Base-by-base conservation (phyloP, 2,113 vertebrate genomes). In the Lophura nycthemera region DNA sequence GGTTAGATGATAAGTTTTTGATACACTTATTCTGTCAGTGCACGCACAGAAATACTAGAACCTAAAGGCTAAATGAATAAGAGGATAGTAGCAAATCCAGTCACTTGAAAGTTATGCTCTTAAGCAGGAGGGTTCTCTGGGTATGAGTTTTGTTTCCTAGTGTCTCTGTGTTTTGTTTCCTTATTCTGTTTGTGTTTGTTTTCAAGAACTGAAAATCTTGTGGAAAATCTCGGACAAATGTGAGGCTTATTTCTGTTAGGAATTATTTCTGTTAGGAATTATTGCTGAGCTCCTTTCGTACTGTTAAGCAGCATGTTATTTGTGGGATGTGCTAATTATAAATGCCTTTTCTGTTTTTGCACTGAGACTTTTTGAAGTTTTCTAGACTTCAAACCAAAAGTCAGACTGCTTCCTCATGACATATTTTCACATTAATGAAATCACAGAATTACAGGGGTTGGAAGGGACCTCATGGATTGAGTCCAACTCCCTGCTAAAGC, bases 211-310 rank as follows among this genome's bases (percentile, higher is more conserved):
- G 47, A 64, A 80, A 83, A 67, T 86, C n/a, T 77, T 76, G 25
- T 50, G 57, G 50, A 38, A 38, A 38, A 38, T 38, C 38, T 69
- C 76, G 50, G 47, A 92, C 70, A 86, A 38, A 18, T 30, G 10
- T 21, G 36, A 90, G 45, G 8, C 19, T 86, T 94, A 34, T 65
- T 91, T 91, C 71, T 38, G 14, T 32, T 87, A 56, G 82, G 43
- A 72, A 72, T 92, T 94, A 34, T 69, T 91, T 89, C 71, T 47
- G 16, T 29, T 87, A 56, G 82, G 43, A 72, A 72, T 92, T 73
- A 5, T 38, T 93, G 22, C 45, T 27, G 22, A 88, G 30, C 61
- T 70, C 8, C 30, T 73, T 54, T 54, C 66, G 52, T 4, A 4
- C 48, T 52, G 6, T 54, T 69, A 43, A 72, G 63, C 59, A 83